Conservation (phyloP, 2,113 vertebrate genomes). For the Pterocles burchelli region DNA sequence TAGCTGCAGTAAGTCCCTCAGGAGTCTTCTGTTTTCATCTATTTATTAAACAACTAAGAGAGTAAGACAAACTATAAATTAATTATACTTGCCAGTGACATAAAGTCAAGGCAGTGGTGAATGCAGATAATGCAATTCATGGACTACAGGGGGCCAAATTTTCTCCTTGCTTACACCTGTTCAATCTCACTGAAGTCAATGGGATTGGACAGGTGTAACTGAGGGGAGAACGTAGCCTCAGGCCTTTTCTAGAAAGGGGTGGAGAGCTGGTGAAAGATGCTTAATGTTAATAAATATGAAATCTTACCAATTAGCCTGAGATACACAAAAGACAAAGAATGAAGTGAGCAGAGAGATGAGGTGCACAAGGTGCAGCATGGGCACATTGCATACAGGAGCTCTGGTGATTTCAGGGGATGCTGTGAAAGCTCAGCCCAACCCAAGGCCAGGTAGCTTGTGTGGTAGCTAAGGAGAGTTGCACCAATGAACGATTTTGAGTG, state of each 20-base stretch:
- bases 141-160: slow-evolving; percentile 66
- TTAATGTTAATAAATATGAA: slow-evolving; percentile 59
- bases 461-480: not conserved
- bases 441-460: not conserved
- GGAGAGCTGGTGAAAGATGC: slow-evolving; percentile 44
- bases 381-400: not conserved
- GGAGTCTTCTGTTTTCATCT: slow-evolving; percentile 68
- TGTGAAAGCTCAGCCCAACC: not conserved
- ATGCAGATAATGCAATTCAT: slow-evolving; percentile 43
- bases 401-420: not conserved
- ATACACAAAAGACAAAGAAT: not conserved
- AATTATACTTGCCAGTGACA: slow-evolving; percentile 56
- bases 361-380: not conserved
- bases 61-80: slow-evolving; percentile 68
- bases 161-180: slow-evolving; percentile 65
- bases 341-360: not conserved
- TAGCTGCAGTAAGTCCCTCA: slow-evolving; percentile 51
- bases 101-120: slow-evolving; percentile 54
- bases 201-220: slow-evolving; percentile 66
- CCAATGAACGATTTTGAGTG: not conserved
- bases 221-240: slow-evolving; percentile 65
- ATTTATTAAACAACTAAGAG: slow-evolving; percentile 71
- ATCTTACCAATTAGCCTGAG: slow-evolving; percentile 40
- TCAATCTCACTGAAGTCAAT: slow-evolving; percentile 55
- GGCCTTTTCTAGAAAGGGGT: slow-evolving; percentile 47